A percentile compares a stretch with the other conserved stretches of the same genome.
phyloP scores from a whole-genome alignment of 2,888 invertebrate genomes.

The Cerastoderma edule region DNA sequence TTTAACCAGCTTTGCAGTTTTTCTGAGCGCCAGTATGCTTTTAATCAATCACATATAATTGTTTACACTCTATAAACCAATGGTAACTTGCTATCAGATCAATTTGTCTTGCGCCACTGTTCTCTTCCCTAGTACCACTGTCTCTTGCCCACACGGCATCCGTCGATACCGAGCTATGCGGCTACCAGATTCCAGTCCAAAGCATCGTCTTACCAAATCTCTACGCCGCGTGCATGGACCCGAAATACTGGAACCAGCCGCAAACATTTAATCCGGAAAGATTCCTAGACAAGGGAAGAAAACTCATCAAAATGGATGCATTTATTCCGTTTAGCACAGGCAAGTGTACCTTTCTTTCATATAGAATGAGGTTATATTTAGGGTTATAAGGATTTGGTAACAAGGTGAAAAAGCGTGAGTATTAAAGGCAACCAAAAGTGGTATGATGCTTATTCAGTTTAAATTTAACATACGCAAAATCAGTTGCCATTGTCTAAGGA shows the following conservation, averaged over 20 bases:
- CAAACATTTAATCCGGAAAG: conserved; percentile 28
- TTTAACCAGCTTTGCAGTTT: background rate
- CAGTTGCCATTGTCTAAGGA: too few species aligned
- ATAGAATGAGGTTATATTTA: too few species aligned
- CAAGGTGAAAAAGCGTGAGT: too few species aligned
- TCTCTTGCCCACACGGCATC: background rate
- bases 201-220: conserved; percentile 13
- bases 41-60: background rate
- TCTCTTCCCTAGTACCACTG: conserved; percentile 9
- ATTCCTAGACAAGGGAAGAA: conserved; percentile 30
- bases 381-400: too few species aligned
- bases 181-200: conserved; percentile 8
- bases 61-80: background rate
- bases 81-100: background rate
- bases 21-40: background rate
- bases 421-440: too few species aligned
- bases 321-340: conserved; percentile 36
- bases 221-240: conserved; percentile 23
- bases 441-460: too few species aligned
- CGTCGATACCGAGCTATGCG: background rate
- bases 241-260: conserved; percentile 32
- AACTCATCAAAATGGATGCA: conserved; percentile 15
- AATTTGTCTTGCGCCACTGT: too few species aligned
- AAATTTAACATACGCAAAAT: too few species aligned
- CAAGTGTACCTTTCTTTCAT: too few species aligned